A percentile compares a stretch with the other conserved stretches of the same genome.
Evolutionary conservation across 2,113 vertebrate species (phyloP).

Genomic region (Donacobius atricapilla): DNA sequence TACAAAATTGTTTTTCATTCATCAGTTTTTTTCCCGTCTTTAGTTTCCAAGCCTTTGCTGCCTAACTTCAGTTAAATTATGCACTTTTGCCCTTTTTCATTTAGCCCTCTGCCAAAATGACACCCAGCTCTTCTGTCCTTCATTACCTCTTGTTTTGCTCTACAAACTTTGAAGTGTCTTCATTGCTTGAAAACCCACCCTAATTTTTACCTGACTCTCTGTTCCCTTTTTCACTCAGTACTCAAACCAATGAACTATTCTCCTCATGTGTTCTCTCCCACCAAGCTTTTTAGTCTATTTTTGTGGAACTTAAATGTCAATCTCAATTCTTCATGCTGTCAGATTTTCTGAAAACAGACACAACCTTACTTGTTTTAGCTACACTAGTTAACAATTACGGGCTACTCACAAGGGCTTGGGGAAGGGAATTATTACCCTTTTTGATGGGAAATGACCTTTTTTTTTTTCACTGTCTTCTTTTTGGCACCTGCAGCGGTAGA

Average conservation of each 20-base stretch:
- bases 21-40: not conserved
- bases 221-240: not conserved
- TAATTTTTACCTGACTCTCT: not conserved
- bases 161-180: not conserved
- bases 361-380: not conserved
- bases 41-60: not conserved
- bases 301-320: not conserved
- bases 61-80: slow-evolving; percentile 21
- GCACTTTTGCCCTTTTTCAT: not conserved
- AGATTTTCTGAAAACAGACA: slow-evolving; percentile 1
- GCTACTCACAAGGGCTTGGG: not conserved
- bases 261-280: not conserved
- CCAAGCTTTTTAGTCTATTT: not conserved
- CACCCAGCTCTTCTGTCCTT: not conserved
- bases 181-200: not conserved
- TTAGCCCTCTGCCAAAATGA: not conserved
- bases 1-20: not conserved
- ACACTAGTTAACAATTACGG: not conserved
- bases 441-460: not conserved
- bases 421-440: not conserved
- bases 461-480: not conserved
- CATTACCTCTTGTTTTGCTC: not conserved
- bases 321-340: slow-evolving; percentile 24
- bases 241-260: not conserved
- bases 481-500: not conserved